A percentile compares a stretch with the other conserved stretches of the same genome.
Evolutionary conservation across 1,140 invertebrate genomes (phyloP).

Genomic region (Venturia canescens): DNA sequence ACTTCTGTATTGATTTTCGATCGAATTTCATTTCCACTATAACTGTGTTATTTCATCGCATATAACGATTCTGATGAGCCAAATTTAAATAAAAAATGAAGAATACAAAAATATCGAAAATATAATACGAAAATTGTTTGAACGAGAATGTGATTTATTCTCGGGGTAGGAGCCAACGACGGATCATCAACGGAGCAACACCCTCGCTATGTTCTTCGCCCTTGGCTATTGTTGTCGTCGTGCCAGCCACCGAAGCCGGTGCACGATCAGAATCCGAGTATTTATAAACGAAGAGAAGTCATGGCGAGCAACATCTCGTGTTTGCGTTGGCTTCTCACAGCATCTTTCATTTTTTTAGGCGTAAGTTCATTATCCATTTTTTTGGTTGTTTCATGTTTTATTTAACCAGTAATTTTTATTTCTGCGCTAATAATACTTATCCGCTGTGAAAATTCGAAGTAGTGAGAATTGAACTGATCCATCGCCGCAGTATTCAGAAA

Average conservation of each 20-base stretch:
- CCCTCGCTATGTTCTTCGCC: background rate
- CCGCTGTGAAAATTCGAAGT: no score
- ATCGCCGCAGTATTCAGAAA: no score
- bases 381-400: background rate
- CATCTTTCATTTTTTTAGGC: conserved; percentile 62
- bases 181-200: conserved; percentile 2
- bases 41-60: no score
- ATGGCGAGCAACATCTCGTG: conserved; percentile 50
- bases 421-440: background rate
- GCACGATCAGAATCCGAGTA: conserved; percentile 18
- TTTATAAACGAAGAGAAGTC: conserved; percentile 36
- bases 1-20: no score
- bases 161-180: conserved; percentile 9
- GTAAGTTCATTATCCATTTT: conserved; percentile 60
- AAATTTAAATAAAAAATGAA: background rate
- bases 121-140: background rate
- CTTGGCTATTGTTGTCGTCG: background rate
- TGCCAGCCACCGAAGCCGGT: conserved; percentile 13
- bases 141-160: background rate
- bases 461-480: no score
- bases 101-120: background rate
- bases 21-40: no score
- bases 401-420: background rate
- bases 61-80: no score
- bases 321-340: conserved; percentile 63